A percentile compares a stretch with the other conserved stretches of the same genome.
Evolutionary conservation across 2,113 vertebrate species (phyloP).

Genomic region (Catharus bicknelli): DNA sequence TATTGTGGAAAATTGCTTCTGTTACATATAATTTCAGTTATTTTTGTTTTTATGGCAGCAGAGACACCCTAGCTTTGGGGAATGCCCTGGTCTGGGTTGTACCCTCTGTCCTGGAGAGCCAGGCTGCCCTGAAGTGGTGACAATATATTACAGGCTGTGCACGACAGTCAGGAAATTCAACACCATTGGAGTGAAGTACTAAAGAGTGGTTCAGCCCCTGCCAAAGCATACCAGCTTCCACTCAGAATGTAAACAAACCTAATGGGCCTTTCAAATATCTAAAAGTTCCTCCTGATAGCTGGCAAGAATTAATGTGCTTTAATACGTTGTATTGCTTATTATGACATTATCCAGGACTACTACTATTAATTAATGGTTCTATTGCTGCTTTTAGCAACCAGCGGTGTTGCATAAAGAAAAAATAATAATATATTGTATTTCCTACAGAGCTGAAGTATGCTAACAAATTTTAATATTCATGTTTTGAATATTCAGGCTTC

Average conservation of each 20-base stretch:
- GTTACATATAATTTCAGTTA: conserved; percentile 12
- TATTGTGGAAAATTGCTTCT: conserved; percentile 51
- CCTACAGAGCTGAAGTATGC: not conserved
- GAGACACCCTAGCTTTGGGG: not conserved
- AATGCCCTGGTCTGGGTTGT: not conserved
- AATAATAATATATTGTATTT: not conserved
- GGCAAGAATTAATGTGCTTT: conserved; percentile 29
- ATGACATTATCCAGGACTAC: conserved; percentile 32
- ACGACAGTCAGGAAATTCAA: conserved; percentile 46
- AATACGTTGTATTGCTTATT: conserved; percentile 22
- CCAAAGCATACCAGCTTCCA: conserved; percentile 40
- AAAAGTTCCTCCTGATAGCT: conserved; percentile 37
- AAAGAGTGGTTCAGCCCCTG: conserved; percentile 10
- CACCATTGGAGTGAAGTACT: conserved; percentile 32
- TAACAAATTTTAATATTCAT: not conserved
- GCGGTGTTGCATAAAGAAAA: not conserved
- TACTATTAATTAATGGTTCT: conserved; percentile 52
- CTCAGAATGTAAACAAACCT: conserved; percentile 39
- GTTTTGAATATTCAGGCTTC: not conserved
- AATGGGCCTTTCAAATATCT: conserved; percentile 37
- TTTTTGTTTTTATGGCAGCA: conserved; percentile 5
- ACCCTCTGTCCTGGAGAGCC: not conserved
- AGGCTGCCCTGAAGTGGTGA: not conserved
- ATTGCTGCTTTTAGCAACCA: not conserved
- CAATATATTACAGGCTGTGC: not conserved